Base-by-base conservation (phyloP, 2,888 invertebrate genomes). In the Serrognathus titanus region DNA sequence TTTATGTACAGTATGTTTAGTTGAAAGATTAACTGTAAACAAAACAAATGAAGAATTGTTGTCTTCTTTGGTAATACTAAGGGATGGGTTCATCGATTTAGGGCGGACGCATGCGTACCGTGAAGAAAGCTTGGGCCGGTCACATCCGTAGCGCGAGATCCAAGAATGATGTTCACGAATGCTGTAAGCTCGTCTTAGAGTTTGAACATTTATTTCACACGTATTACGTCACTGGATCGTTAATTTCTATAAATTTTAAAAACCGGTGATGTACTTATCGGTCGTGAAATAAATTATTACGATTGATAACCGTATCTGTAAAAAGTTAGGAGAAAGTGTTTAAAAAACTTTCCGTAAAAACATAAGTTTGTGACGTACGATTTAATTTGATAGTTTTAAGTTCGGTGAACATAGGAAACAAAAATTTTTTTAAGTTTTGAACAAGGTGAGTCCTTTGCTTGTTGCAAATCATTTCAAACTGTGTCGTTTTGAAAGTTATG, bases 81-180 rank as follows among this genome's bases (percentile, higher is more conserved):
- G 75, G 75, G 75, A 75, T 74, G 75, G 75, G 74, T 75, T 72
- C 75, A 75, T 76, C 75, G 75, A 76, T 76, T 75, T 70, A 66
- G 68, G 62, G 62, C 60, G 59, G 65, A 70, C 69, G 73, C 74
- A 66, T 62, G 75, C 76, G 75, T 69, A 66, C 62, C 49, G 53
- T 62, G 61, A 56, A 63, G 45, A 53, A 63, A 65, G 67, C 66
- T 67, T 68, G 71, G 68, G 64, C 65, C 66, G 66, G 69, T 64
- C 66, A 70, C 67, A 65, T 65, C 67, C 63, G 66, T 69, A 66
- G 67, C 71, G 71, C 73, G 72, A 69, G 71, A 71, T 69, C 67
- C 67, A 67, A 69, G 68, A 63, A 65, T 66, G 60, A 48, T 16
- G 43, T 10, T n/a, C 43, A 13, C 43, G 43, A 31, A 43, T 43